Evolutionary conservation across 2,113 vertebrate genomes (phyloP).

Genomic region (Amia ocellicauda): DNA sequence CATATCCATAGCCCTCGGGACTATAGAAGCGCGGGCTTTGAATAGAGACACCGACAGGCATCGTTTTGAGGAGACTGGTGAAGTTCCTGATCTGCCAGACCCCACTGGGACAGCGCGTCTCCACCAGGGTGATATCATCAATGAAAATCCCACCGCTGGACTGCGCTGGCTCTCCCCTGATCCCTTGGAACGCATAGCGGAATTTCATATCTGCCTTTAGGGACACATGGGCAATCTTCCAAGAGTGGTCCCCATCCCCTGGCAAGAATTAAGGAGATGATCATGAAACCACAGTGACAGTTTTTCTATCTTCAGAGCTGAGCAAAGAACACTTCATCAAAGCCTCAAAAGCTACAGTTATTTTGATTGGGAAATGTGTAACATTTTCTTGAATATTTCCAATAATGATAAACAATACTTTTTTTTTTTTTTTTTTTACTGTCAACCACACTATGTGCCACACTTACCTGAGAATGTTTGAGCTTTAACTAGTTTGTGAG

Average conservation of each 20-base stretch:
- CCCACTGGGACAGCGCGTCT: conserved; percentile 72
- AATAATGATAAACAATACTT: too few relatives aligned
- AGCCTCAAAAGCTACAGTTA: too few relatives aligned
- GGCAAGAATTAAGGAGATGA: conserved; percentile 14
- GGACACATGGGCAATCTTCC: conserved; percentile 83
- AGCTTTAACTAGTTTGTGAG: conserved; percentile 73
- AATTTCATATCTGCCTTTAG: conserved; percentile 75
- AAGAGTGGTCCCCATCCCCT: conserved; percentile 69
- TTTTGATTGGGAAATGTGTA: too few relatives aligned
- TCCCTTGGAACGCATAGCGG: conserved; percentile 82
- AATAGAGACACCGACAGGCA: conserved; percentile 20
- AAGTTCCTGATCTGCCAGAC: conserved; percentile 80
- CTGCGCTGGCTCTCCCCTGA: conserved; percentile 54
- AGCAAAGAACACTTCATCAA: too few relatives aligned
- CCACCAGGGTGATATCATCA: conserved; percentile 78
- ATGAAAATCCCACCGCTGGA: conserved; percentile 75
- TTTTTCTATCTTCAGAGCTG: too few relatives aligned
- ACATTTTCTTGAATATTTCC: too few relatives aligned
- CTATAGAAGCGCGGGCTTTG: conserved; percentile 26
- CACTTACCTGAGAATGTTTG: conserved; percentile 72
- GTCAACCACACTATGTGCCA: too few relatives aligned
- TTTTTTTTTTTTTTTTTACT: too few relatives aligned
- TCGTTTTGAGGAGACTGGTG: conserved; percentile 60
- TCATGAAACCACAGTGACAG: too few relatives aligned
- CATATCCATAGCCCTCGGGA: conserved; percentile 29